Evolutionary conservation across 1,140 invertebrate genomes (phyloP).

Genomic region (Magallana ariakensis): DNA sequence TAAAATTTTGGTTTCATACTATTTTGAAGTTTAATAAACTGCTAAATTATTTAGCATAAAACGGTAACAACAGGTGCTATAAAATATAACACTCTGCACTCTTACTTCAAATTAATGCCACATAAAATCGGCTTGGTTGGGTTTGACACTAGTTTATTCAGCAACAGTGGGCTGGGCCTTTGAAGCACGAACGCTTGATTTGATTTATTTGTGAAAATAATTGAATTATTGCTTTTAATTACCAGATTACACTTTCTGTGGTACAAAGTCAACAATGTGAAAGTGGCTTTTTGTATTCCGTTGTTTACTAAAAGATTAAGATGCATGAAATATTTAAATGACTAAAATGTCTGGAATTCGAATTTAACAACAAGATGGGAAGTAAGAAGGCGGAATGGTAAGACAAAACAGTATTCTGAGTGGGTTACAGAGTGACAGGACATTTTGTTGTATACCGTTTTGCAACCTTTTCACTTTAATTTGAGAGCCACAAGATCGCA

Average conservation of each 20-base stretch:
- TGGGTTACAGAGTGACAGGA: too few species aligned
- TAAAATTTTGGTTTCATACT: not conserved
- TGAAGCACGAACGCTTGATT: constrained; percentile 30
- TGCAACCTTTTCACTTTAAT: too few species aligned
- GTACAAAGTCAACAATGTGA: not conserved
- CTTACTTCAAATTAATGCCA: not conserved
- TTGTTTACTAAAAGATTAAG: not conserved
- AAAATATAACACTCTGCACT: too few species aligned
- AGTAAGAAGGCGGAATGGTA: not conserved
- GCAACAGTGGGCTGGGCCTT: not conserved
- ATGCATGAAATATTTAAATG: not conserved
- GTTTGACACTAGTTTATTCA: not conserved
- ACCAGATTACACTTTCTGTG: not conserved
- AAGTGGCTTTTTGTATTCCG: not conserved
- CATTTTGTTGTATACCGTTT: too few species aligned
- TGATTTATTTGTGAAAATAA: not conserved
- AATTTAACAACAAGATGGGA: not conserved
- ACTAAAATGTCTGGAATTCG: not conserved
- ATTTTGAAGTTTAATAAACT: not conserved
- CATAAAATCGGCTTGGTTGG: not conserved
- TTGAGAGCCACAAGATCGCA: not conserved
- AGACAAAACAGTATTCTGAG: too few species aligned
- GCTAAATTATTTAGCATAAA: not conserved
- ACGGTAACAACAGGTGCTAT: not conserved
- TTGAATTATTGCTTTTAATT: constrained; percentile 6